Percentiles rank a stretch among this genome's conserved stretches.
Evolutionary conservation across 2,797 vertebrate species (phyloP).

Genomic region (Emys orbicularis): DNA sequence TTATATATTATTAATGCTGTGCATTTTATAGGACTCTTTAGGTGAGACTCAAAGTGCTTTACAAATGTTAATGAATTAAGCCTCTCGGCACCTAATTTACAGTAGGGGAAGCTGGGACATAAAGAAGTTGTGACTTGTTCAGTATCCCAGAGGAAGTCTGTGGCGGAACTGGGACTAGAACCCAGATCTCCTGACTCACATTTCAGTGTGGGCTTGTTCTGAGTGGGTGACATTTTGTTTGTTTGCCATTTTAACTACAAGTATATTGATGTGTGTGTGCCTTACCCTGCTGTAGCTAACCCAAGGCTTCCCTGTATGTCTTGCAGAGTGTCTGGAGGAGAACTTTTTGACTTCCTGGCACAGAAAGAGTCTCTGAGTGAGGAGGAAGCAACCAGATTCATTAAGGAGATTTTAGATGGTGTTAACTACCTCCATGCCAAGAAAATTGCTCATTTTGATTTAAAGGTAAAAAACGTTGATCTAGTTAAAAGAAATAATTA

Average conservation of each 20-base stretch:
- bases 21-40: neutral
- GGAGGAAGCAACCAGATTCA: constrained; percentile 97
- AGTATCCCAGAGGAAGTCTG: neutral
- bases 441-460: constrained; percentile 95
- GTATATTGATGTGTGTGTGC: neutral
- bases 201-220: neutral
- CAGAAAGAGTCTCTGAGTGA: constrained; percentile 97
- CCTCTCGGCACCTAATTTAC: neutral
- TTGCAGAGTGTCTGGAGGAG: constrained; percentile 91
- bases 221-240: neutral
- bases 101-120: neutral
- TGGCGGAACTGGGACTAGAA: neutral
- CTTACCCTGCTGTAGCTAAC: neutral
- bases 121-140: neutral
- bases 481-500: neutral
- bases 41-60: neutral
- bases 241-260: neutral
- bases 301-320: neutral
- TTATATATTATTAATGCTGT: neutral
- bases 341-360: constrained; percentile 94
- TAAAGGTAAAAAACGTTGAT: constrained; percentile 88
- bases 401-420: constrained; percentile 96
- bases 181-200: neutral
- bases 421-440: constrained; percentile 95
- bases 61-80: neutral